Percentiles rank a stretch among this genome's conserved stretches.
phyloP scores from a whole-genome alignment of 2,888 invertebrate genomes.

The Gymnoscelis rufifasciata region DNA sequence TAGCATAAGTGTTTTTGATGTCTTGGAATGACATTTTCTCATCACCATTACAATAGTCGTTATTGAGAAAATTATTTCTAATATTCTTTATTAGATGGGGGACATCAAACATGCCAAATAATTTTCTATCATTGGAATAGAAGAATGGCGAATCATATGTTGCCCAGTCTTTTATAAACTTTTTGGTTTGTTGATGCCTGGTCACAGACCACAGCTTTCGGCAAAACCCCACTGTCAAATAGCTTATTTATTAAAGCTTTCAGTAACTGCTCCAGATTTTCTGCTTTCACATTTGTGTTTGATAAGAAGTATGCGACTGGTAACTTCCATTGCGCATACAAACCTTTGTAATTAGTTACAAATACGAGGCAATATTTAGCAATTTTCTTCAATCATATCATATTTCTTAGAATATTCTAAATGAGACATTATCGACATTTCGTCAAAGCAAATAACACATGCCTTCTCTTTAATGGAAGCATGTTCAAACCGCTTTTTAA shows the following conservation, averaged over 20 bases:
- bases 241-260: conserved; percentile 10
- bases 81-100: conserved; percentile 12
- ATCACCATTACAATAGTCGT: not conserved
- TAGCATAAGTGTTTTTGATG: conserved; percentile 10
- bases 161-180: not conserved
- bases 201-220: conserved; percentile 21
- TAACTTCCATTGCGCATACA: too few relatives aligned
- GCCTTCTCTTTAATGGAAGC: too few relatives aligned
- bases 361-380: too few relatives aligned
- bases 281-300: not conserved
- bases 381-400: too few relatives aligned
- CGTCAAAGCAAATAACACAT: too few relatives aligned
- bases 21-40: conserved; percentile 7
- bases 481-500: too few relatives aligned
- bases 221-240: conserved; percentile 18
- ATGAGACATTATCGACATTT: too few relatives aligned
- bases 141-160: not conserved
- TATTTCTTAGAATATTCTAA: too few relatives aligned
- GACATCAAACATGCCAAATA: conserved; percentile 17
- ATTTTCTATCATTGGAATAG: conserved; percentile 10
- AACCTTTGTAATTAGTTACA: too few relatives aligned
- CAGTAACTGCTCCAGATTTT: not conserved
- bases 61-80: not conserved
- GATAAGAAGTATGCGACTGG: too few relatives aligned
- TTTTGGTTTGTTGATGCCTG: conserved; percentile 13